Evolutionary conservation across 1,140 invertebrate genomes (phyloP).

Genomic region (Rhysida immarginata): DNA sequence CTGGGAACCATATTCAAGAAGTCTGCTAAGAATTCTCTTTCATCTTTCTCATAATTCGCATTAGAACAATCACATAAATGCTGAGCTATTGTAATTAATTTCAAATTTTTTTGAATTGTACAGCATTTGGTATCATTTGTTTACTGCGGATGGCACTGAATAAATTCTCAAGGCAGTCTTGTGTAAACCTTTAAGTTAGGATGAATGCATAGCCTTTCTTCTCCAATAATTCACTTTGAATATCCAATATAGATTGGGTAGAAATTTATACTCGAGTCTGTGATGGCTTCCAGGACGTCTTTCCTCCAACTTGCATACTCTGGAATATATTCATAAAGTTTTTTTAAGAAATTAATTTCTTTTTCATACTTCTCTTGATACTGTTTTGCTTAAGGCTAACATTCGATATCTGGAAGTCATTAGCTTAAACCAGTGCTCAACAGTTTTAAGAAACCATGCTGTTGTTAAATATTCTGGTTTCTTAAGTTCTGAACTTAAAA

Average conservation of each 20-base stretch:
- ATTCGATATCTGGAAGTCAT: neutral
- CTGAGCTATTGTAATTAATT: neutral
- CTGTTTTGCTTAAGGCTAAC: neutral
- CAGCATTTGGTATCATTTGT: neutral
- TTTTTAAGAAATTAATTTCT: neutral
- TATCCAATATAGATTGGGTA: neutral
- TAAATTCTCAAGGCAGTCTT: neutral
- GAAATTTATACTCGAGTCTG: neutral
- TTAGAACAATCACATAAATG: neutral
- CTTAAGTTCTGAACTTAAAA: neutral
- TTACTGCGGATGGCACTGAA: neutral
- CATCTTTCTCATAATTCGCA: neutral
- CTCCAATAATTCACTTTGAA: neutral
- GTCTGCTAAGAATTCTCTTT: neutral
- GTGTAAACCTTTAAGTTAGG: neutral
- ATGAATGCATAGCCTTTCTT: neutral
- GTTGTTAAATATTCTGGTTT: neutral
- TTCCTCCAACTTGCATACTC: neutral
- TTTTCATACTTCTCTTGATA: too few relatives aligned
- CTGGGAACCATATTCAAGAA: neutral
- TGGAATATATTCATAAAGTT: neutral
- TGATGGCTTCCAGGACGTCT: neutral
- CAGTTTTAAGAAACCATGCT: neutral
- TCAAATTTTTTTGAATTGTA: neutral
- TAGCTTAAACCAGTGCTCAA: neutral